phyloP scores from a whole-genome alignment of 2,113 vertebrate genomes.

The Gulo gulo region DNA sequence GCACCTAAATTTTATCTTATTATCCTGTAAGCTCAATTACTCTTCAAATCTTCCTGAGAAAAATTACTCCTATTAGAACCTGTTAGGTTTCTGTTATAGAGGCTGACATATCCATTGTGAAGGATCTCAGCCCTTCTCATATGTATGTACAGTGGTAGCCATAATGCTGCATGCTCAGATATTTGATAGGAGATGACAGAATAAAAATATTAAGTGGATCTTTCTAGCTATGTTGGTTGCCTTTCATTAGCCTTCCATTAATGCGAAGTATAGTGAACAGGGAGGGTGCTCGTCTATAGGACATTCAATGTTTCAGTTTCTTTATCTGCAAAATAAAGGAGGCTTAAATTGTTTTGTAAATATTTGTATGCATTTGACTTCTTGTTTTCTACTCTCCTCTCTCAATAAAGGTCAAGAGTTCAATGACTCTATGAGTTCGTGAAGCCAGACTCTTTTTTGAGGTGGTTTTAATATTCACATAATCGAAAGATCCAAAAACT shows the following conservation, averaged over 20 bases:
- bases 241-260: background rate
- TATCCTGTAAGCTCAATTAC: background rate
- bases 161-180: background rate
- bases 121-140: background rate
- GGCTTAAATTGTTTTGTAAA: background rate
- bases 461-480: background rate
- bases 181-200: background rate
- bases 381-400: background rate
- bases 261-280: background rate
- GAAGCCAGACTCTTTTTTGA: background rate
- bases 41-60: background rate
- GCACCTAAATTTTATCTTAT: background rate
- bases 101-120: background rate
- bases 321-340: background rate
- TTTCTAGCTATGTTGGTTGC: background rate
- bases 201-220: background rate
- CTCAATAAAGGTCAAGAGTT: background rate
- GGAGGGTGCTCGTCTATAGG: background rate
- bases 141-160: background rate
- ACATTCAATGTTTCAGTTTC: background rate
- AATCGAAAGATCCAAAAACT: background rate
- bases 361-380: background rate
- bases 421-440: background rate
- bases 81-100: background rate
- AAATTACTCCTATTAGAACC: background rate